Evolutionary conservation across 2,888 invertebrate genomes (phyloP).

Genomic region (Melanchra persicariae): DNA sequence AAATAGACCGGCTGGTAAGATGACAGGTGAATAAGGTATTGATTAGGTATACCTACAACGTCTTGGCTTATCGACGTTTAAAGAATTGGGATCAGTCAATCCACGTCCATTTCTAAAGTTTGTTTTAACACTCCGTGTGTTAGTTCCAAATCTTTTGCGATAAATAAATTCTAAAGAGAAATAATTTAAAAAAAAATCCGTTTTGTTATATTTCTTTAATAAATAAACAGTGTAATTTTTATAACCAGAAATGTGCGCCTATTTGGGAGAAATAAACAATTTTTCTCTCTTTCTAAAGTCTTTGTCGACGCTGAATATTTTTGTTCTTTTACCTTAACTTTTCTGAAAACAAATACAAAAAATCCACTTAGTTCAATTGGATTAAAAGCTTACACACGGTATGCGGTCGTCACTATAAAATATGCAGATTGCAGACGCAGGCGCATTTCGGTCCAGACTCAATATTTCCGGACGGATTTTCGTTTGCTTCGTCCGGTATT

Average conservation of each 20-base stretch:
- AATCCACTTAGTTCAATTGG: slow-evolving; percentile 34
- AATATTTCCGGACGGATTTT: slow-evolving; percentile 55
- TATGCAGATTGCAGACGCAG: slow-evolving; percentile 49
- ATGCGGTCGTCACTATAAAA: slow-evolving; percentile 38
- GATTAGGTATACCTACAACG: too few species aligned
- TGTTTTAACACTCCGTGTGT: neutral
- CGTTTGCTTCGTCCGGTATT: slow-evolving; percentile 49
- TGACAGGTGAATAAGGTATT: neutral
- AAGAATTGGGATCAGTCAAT: neutral
- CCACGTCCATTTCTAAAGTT: neutral
- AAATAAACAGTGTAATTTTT: too few species aligned
- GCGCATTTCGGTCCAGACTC: slow-evolving; percentile 39
- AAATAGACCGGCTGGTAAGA: too few species aligned
- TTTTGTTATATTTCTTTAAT: too few species aligned
- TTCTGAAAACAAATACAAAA: slow-evolving; percentile 13
- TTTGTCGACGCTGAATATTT: neutral
- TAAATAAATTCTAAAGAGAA: neutral
- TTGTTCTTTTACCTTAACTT: neutral
- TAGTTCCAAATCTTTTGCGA: neutral
- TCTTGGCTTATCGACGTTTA: neutral
- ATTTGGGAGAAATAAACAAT: too few species aligned
- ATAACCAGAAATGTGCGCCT: too few species aligned
- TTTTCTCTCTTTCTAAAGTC: too few species aligned
- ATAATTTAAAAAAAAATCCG: too few species aligned
- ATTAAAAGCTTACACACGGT: slow-evolving; percentile 47